Conservation (phyloP, 2,888 invertebrate genomes). For the Patella pellucida region DNA sequence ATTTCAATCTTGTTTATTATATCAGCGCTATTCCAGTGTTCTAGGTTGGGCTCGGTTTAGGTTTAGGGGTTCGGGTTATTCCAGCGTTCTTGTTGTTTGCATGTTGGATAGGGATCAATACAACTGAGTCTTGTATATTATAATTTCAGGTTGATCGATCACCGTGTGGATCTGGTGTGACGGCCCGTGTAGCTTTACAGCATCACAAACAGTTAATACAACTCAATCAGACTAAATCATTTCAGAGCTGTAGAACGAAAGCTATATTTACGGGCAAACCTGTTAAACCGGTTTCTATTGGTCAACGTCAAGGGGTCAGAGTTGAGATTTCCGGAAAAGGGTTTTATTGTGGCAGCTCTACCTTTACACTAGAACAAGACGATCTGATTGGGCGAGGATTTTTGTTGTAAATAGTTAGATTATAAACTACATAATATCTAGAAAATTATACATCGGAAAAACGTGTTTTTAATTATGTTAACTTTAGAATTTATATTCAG, state of each 20-base stretch:
- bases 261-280: slow-evolving; percentile 46
- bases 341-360: slow-evolving; percentile 54
- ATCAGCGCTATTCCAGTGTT: too few species aligned
- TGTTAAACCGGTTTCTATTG: slow-evolving; percentile 37
- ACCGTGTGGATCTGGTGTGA: slow-evolving; percentile 70
- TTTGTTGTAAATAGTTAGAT: neutral
- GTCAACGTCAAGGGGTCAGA: slow-evolving; percentile 58
- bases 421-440: too few species aligned
- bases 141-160: slow-evolving; percentile 67
- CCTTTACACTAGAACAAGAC: slow-evolving; percentile 63
- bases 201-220: slow-evolving; percentile 50
- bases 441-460: too few species aligned
- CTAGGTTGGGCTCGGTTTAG: too few species aligned
- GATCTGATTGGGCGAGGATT: slow-evolving; percentile 66
- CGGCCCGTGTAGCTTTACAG: slow-evolving; percentile 69
- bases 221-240: slow-evolving; percentile 55
- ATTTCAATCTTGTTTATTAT: too few species aligned
- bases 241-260: slow-evolving; percentile 56
- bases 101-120: too few species aligned
- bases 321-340: slow-evolving; percentile 69
- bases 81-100: too few species aligned
- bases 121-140: too few species aligned
- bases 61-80: too few species aligned
- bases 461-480: too few species aligned
- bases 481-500: too few species aligned